Evolutionary conservation across 2,113 vertebrate genomes (phyloP).

Genomic region (Indicator indicator): DNA sequence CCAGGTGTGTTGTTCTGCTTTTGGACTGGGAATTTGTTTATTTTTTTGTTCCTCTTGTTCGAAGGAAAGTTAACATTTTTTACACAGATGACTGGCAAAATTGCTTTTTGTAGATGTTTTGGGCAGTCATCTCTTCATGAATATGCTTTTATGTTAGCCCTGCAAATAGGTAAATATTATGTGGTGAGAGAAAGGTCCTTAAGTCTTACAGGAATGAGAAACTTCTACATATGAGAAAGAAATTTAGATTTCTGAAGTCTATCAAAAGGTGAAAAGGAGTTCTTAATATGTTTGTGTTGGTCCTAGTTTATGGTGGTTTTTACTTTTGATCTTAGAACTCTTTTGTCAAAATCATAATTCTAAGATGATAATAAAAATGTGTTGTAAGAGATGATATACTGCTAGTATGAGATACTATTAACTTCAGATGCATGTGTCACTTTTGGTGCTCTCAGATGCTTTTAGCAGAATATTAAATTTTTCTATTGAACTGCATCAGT

Average conservation of each 20-base stretch:
- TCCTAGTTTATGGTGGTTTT: neutral
- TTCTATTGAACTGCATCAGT: neutral
- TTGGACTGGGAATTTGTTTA: neutral
- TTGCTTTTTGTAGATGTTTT: neutral
- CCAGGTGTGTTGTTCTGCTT: neutral
- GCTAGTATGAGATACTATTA: neutral
- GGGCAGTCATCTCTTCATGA: neutral
- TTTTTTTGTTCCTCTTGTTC: neutral
- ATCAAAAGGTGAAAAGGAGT: neutral
- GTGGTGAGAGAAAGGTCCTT: neutral
- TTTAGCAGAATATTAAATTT: neutral
- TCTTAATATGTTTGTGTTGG: neutral
- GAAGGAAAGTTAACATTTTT: neutral
- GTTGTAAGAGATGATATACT: neutral
- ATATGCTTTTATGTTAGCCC: neutral
- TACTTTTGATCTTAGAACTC: neutral
- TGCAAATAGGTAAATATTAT: neutral
- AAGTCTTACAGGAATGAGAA: neutral
- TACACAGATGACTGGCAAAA: conserved; percentile 2
- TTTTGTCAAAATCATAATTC: neutral
- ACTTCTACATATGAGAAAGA: neutral
- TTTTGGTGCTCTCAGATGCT: neutral
- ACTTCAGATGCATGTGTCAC: neutral
- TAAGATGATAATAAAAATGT: neutral
- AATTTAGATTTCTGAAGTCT: neutral